These are phyloP conservation scores for Pristiophorus japonicus DNA, from an alignment of 2,113 vertebrate species.

Conservation along the genomic window DNA sequence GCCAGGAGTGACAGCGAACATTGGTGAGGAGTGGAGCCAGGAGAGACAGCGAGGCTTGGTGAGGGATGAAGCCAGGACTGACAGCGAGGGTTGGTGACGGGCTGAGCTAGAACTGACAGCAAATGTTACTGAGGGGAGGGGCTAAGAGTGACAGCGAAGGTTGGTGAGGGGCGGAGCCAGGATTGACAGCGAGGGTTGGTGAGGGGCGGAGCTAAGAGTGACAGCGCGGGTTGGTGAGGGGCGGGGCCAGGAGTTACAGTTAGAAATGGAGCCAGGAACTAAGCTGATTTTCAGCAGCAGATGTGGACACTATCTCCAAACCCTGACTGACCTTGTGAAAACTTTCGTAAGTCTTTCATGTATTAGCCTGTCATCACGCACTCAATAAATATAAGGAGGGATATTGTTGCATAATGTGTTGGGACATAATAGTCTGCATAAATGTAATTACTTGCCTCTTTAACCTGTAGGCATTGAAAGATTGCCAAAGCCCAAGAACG, in stretches of 20 bases:
- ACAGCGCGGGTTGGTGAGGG: background rate
- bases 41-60: no score
- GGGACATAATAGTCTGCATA: background rate
- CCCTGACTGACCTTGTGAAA: background rate
- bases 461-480: background rate
- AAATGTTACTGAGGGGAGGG: background rate
- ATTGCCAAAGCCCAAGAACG: constrained; percentile 27
- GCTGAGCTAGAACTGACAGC: no score
- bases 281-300: background rate
- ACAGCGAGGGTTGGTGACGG: no score
- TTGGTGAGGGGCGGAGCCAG: background rate
- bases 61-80: background rate
- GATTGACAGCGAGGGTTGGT: background rate
- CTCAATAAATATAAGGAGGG: background rate
- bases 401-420: background rate
- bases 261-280: background rate
- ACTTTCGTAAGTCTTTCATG: background rate
- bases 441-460: background rate
- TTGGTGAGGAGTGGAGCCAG: no score
- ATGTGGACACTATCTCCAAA: background rate
- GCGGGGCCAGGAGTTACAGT: background rate
- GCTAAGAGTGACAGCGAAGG: background rate
- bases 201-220: background rate
- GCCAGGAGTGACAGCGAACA: no score
- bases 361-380: background rate